A percentile compares a stretch with the other conserved stretches of the same genome.
These are phyloP conservation scores for Sterna hirundo DNA, from an alignment of 2,113 vertebrate species.

Conservation along the genomic window DNA sequence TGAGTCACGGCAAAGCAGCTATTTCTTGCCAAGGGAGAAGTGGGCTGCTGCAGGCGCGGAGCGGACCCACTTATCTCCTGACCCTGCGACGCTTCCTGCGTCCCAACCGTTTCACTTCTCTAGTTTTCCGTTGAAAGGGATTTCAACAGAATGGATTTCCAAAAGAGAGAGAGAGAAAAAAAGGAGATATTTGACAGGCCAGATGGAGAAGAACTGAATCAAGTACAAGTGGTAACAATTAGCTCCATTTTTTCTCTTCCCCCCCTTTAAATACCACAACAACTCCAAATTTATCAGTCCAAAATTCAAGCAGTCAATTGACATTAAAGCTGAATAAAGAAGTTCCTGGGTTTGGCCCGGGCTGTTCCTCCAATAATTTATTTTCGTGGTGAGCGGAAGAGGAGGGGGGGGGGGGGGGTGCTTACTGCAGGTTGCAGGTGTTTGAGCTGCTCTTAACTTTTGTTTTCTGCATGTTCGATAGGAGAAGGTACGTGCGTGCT, in stretches of 20 bases:
- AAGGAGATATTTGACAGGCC: slow-evolving; percentile 33
- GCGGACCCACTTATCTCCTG: not conserved
- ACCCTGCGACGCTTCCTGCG: not conserved
- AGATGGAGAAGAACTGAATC: slow-evolving; percentile 79
- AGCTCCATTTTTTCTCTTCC: slow-evolving; percentile 76
- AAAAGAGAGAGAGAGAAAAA: not conserved
- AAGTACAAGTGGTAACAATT: slow-evolving; percentile 85
- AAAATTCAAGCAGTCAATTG: slow-evolving; percentile 53
- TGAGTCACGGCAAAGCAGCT: not conserved
- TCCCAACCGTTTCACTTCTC: slow-evolving; percentile 15
- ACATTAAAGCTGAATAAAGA: slow-evolving; percentile 60
- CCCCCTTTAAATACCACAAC: slow-evolving; percentile 71
- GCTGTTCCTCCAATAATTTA: not conserved
- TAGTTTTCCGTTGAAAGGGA: not conserved
- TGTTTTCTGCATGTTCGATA: not conserved
- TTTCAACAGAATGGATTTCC: slow-evolving; percentile 13
- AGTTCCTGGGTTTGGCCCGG: slow-evolving; percentile 39
- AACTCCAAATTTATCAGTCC: slow-evolving; percentile 79
- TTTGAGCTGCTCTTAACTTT: not conserved
- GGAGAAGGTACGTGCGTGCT: not conserved
- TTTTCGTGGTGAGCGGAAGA: not conserved
- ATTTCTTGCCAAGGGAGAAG: slow-evolving; percentile 16
- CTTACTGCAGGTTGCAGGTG: not conserved
- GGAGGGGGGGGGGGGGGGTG: not conserved
- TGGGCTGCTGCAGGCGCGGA: not conserved